Conservation (phyloP, 2,797 vertebrate species). For the Chiroxiphia lanceolata region DNA sequence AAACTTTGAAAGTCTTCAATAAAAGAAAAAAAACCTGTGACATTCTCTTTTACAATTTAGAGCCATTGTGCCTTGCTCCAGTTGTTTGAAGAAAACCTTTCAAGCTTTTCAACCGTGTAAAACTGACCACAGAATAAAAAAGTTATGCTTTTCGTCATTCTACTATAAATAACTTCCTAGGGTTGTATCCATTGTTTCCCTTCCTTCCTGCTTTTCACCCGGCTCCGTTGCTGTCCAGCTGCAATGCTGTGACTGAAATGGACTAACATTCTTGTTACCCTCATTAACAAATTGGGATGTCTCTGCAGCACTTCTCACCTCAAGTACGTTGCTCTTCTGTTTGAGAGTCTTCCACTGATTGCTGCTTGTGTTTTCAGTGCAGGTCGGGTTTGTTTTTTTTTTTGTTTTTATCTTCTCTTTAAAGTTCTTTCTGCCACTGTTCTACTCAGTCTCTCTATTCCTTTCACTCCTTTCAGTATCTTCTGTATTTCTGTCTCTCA, state of each 20-base stretch:
- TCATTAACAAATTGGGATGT: not conserved
- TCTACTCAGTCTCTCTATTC: not conserved
- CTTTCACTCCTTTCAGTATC: not conserved
- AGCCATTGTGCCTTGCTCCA: not conserved
- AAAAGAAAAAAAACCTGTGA: not conserved
- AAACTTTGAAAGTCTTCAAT: not conserved
- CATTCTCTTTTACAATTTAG: not conserved
- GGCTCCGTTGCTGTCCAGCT: slow-evolving; percentile 24
- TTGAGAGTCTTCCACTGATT: slow-evolving; percentile 14
- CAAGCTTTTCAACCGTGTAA: not conserved
- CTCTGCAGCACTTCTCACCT: not conserved
- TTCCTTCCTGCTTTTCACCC: slow-evolving; percentile 58
- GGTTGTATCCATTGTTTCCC: slow-evolving; percentile 43
- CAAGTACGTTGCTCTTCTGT: not conserved
- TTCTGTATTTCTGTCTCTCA: not conserved
- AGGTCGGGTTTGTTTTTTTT: slow-evolving; percentile 22
- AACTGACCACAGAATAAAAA: not conserved
- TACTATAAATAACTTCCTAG: slow-evolving; percentile 53
- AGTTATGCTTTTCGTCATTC: not conserved
- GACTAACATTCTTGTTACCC: not conserved
- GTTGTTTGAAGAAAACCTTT: not conserved
- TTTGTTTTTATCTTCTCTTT: not conserved
- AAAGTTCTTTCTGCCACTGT: not conserved
- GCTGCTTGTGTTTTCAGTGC: not conserved
- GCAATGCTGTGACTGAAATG: not conserved